Conservation (phyloP, 2,113 vertebrate genomes). For the Tragelaphus imberbis region DNA sequence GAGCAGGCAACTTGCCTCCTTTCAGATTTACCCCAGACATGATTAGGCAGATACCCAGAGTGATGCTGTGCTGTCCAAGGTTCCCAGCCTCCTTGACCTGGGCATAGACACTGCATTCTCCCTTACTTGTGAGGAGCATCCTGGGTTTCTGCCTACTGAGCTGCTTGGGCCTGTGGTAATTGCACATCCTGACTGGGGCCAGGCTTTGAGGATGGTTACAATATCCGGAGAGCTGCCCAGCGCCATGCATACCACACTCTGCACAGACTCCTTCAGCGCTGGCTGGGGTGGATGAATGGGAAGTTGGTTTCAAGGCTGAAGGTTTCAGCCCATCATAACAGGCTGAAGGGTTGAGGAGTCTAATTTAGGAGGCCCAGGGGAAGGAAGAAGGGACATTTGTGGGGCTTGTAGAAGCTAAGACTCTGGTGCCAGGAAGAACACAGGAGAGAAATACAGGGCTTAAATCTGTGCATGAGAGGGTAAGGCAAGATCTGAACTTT, state of each 20-base stretch:
- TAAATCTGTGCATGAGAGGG: not conserved
- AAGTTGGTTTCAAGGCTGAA: not conserved
- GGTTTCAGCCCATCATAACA: not conserved
- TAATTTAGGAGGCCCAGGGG: not conserved
- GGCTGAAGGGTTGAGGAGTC: not conserved
- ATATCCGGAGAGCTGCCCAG: accelerated
- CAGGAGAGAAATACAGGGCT: not conserved
- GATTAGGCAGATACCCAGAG: not conserved
- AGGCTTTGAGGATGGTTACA: not conserved
- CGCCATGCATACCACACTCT: accelerated
- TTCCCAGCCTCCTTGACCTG: not conserved
- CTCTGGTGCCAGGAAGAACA: not conserved
- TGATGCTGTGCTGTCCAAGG: accelerated
- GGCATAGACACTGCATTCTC: not conserved
- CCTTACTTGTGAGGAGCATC: not conserved
- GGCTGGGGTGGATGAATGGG: not conserved
- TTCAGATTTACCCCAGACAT: not conserved
- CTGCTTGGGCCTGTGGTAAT: not conserved
- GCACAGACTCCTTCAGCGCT: not conserved
- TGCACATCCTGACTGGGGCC: not conserved
- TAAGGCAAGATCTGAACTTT: not conserved
- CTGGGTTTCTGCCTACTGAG: not conserved
- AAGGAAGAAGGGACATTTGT: not conserved
- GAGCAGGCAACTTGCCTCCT: not conserved
- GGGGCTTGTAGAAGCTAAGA: not conserved